Conservation (phyloP, 2,888 invertebrate genomes). For the Phragmatobia fuliginosa region DNA sequence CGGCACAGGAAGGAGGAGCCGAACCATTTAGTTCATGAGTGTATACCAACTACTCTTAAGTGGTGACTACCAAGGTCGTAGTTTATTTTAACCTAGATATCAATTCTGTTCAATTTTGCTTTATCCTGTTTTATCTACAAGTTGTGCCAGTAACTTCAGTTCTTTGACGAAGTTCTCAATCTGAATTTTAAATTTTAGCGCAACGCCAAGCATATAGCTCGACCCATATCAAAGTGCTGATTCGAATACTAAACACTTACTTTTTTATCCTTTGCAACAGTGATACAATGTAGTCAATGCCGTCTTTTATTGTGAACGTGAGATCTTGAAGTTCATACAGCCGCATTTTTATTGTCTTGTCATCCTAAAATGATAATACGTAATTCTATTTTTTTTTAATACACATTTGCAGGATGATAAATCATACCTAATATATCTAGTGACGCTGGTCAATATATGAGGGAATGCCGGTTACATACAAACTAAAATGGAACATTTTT, state of each 20-base stretch:
- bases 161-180: too few relatives aligned
- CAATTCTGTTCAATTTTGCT: too few relatives aligned
- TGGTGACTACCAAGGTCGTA: too few relatives aligned
- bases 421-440: neutral
- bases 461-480: too few relatives aligned
- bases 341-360: slow-evolving; percentile 76
- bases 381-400: neutral
- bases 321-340: slow-evolving; percentile 76
- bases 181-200: neutral
- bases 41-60: too few relatives aligned
- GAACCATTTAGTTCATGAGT: too few relatives aligned
- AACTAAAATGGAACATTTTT: too few relatives aligned
- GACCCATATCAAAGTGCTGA: neutral
- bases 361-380: slow-evolving; percentile 66
- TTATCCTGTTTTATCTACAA: too few relatives aligned
- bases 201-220: neutral
- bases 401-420: neutral
- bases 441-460: neutral
- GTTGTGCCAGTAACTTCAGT: too few relatives aligned
- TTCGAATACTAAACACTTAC: slow-evolving; percentile 60
- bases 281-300: slow-evolving; percentile 79
- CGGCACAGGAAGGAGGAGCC: too few relatives aligned
- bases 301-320: slow-evolving; percentile 80
- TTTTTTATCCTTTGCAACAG: slow-evolving; percentile 77
- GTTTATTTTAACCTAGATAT: too few relatives aligned